Conservation (phyloP, 2,888 invertebrate species). For the Panopea generosa region DNA sequence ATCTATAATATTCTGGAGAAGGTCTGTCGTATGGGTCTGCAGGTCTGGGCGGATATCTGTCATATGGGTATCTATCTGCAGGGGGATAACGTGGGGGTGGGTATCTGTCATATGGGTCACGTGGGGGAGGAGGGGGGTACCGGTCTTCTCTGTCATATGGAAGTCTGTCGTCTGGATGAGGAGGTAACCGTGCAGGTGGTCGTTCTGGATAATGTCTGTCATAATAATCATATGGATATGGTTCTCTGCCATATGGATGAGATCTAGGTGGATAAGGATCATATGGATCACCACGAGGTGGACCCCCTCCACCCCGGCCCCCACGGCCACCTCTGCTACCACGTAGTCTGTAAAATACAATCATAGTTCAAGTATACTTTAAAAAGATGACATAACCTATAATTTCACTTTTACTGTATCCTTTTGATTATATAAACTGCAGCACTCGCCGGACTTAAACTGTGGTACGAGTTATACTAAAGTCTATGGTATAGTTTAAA, state of each 20-base stretch:
- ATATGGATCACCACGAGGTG: slow-evolving; percentile 50
- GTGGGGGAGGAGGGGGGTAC: slow-evolving; percentile 40
- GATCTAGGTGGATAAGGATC: slow-evolving; percentile 64
- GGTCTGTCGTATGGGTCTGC: slow-evolving; percentile 75
- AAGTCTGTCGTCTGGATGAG: slow-evolving; percentile 57
- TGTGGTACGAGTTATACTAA: no score
- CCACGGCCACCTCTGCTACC: slow-evolving; percentile 38
- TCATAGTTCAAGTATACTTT: background rate
- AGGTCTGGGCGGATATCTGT: slow-evolving; percentile 58
- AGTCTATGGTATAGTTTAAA: no score
- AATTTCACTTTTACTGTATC: no score
- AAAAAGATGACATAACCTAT: no score
- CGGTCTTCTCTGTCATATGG: slow-evolving; percentile 53
- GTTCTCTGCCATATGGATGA: slow-evolving; percentile 73
- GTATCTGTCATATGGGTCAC: slow-evolving; percentile 68
- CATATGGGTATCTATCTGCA: slow-evolving; percentile 56
- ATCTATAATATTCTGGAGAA: slow-evolving; percentile 71
- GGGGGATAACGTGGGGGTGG: slow-evolving; percentile 62
- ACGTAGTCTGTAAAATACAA: background rate
- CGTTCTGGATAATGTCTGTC: slow-evolving; percentile 62
- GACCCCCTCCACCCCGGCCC: slow-evolving; percentile 40
- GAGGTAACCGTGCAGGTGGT: slow-evolving; percentile 58
- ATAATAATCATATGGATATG: slow-evolving; percentile 71
- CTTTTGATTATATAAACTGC: no score
- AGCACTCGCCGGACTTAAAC: no score